Base-by-base conservation (phyloP, 2,113 vertebrate species). In the Tychaedon coryphoeus region DNA sequence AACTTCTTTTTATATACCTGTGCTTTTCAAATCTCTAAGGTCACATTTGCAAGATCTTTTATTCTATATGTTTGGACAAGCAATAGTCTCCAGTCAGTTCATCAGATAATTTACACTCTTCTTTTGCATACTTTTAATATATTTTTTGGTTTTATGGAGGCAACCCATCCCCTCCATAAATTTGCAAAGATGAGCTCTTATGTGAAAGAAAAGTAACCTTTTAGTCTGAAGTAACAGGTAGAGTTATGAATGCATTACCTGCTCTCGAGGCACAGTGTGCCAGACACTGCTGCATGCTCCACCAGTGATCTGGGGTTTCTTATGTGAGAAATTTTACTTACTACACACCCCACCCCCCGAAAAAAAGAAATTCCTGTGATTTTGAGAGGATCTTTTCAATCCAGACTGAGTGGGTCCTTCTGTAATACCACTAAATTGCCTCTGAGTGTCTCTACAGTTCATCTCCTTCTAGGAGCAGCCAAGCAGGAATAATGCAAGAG, bases 381-480 rank as follows among this genome's bases (percentile, higher is more conserved):
- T 62, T 48, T 79, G 33, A 56, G 76, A 61, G 34, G 14, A 74
- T 54, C 16, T 94, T 77, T 86, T 86, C 61, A 51, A 33, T 64
- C 13, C 34, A 67, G 42, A 43, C 56, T 33, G 56, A 81, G 64
- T 53, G 42, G 12, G 11, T 81, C 53, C 74, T 72, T 86, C 76
- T 97, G 96, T 89, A 97, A 95, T 97, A 93, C 91, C 88, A 23
- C 83, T 38, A 34, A 89, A 74, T 88, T 89, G 86, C 96, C 97
- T 97, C 97, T 93, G 86, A 91, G 97, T 93, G 97, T 98, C 98
- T 97, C 96, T 96, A 95, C 84, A 97, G 94, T 75, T 92, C 93
- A 87, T 73, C 85, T 80, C 84, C 92, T 94, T 73, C 60, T 19
- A 58, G 48, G 34, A 90, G 87, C 95, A 96, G 64, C 65, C 80